A percentile compares a stretch with the other conserved stretches of the same genome.
Conservation (phyloP, 2,888 invertebrate species). For the Thereva unica region DNA sequence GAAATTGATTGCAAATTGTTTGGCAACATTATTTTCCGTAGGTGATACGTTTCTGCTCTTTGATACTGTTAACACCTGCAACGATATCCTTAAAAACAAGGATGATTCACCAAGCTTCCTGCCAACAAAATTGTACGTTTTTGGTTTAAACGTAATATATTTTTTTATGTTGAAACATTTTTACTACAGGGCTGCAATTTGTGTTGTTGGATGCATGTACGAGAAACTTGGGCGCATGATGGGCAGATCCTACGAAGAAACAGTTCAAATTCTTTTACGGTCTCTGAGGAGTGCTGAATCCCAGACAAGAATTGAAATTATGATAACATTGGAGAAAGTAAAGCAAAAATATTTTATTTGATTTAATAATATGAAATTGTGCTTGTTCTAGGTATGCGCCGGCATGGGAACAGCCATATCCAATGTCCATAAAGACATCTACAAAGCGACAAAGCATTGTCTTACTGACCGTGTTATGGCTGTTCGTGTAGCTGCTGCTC, state of each 20-base stretch:
- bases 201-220: conserved; percentile 96
- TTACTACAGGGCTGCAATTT: conserved; percentile 83
- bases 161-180: conserved; percentile 37
- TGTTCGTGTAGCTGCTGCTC: conserved; percentile 90
- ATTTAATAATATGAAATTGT: not conserved
- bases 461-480: conserved; percentile 90
- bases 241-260: conserved; percentile 98
- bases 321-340: conserved; percentile 95
- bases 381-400: conserved; percentile 62
- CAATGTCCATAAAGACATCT: conserved; percentile 84
- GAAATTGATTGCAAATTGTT: conserved; percentile 84
- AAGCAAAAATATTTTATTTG: not conserved
- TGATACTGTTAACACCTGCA: conserved; percentile 97
- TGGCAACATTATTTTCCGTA: conserved; percentile 93
- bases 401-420: conserved; percentile 95
- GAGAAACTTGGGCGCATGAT: conserved; percentile 98
- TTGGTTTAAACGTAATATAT: conserved; percentile 49
- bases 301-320: conserved; percentile 94
- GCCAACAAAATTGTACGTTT: conserved; percentile 91
- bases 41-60: conserved; percentile 97
- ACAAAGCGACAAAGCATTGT: conserved; percentile 85
- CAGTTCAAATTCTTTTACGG: conserved; percentile 87
- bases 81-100: conserved; percentile 94
- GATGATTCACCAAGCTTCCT: conserved; percentile 97
- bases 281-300: conserved; percentile 93